Evolutionary conservation across 1,140 invertebrate species (phyloP), one percentile per base, ranked within the genome.

Genomic region (Drosophila littoralis): DNA sequence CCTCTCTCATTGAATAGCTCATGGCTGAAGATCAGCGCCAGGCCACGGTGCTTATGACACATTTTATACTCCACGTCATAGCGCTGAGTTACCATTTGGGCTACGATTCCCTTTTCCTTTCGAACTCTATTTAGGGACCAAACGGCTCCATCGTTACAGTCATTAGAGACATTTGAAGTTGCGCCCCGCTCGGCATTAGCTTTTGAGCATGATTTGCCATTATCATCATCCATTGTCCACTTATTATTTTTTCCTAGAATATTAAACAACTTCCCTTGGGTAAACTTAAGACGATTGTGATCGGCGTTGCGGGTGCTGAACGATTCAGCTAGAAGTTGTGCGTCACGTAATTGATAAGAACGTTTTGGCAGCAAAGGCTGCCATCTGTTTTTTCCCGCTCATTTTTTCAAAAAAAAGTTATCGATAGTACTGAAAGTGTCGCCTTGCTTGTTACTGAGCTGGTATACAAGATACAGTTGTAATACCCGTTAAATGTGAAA

Each of bases 1-100:
- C 93, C 92, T 33, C 91, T 90, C 5, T 93, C 90, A 51, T 94
- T 94, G 79, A 96, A 97, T 77, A 94, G 93, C 93, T 97, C 96
- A 92, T 98, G 97, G 89, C 98, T 98, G 77, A 98, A 97, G 72
- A 98, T 97, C 1, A 98, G 82, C 28, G 97, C 97, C 61, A 95
- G 9, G 17, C 97, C 97, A 65, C 97, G 94, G 69, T 95, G 94
- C 38, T 93, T 92, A 92, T 98, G 96, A 81, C 95, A 94, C 97
- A 98, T 98, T 76, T 97, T 97, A 86, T 98, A 98, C 81, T 94
- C 94, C 0, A 93, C 92, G 1, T 94, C 94, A 90, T 96, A 94
- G 74, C 94, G 94, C 8, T 93, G 93, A 1, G 95, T 94, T 17
- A 95, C 94, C 94, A 95, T 95, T 63, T 66, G 79, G 1, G 94